Conservation (phyloP, 2,113 vertebrate genomes). For the Cervus canadensis region DNA sequence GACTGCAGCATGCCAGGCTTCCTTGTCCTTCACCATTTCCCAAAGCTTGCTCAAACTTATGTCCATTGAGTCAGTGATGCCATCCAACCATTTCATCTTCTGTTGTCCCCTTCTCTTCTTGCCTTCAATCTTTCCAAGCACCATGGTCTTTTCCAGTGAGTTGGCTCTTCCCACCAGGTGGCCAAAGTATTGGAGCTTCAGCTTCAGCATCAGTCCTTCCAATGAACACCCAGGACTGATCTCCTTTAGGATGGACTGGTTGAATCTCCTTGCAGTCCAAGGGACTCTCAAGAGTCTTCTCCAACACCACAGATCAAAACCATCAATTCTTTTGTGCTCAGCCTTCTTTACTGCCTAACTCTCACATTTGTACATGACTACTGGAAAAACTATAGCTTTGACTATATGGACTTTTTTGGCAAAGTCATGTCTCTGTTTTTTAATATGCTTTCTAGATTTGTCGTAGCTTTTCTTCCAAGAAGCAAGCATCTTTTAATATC, state of each 20-base stretch:
- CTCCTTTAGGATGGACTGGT: not conserved
- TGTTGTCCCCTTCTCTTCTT: not conserved
- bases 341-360: not conserved
- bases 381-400: not conserved
- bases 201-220: not conserved
- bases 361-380: not conserved
- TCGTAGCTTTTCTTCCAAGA: not conserved
- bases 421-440: not conserved
- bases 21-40: not conserved
- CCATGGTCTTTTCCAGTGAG: not conserved
- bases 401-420: not conserved
- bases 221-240: not conserved
- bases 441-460: not conserved
- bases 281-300: not conserved
- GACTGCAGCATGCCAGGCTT: not conserved
- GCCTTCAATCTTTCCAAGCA: not conserved
- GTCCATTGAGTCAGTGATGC: not conserved
- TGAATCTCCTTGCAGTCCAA: not conserved
- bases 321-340: not conserved
- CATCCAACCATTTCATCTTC: not conserved
- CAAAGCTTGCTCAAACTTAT: not conserved
- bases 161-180: not conserved
- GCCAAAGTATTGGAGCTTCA: not conserved
- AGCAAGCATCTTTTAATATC: not conserved
- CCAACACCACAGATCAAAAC: not conserved